Base-by-base conservation (phyloP, 2,888 invertebrate species). In the Oeneis ivallda region DNA sequence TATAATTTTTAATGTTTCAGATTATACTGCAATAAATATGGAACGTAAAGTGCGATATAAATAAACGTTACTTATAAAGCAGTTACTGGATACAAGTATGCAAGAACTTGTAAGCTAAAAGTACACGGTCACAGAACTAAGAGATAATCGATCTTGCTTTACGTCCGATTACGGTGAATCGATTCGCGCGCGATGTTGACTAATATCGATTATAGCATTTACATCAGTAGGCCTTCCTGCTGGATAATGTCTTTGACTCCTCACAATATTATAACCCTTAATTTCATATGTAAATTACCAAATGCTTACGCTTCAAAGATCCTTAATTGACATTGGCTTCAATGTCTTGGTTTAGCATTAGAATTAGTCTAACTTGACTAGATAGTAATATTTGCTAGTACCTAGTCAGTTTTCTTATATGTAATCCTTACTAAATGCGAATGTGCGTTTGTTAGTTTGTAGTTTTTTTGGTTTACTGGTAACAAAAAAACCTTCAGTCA, bases 131-230 rank as follows among this genome's bases (percentile, higher is more conserved):
- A 74, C 75, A 76, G 77, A 77, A 72, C 74, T 81, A 79, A 82
- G 79, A 82, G 82, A 79, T 86, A 87, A 86, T 87, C 84, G 85
- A 79, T 79, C 82, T 80, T 81, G 79, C 82, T 78, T 75, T 79
- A 79, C 81, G 79, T 83, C 76, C 80, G 82, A 81, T 82, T 87
- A 87, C 85, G 75, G 53, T 53, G 85, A 88, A 86, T 82, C 85
- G 85, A 85, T 84, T 82, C 81, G 65, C 79, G 78, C 78, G 79
- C 79, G 81, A 84, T 79, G 80, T 81, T 76, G 79, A 82, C 83
- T 82, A 84, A 87, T 83, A 86, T 83, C 84, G 85, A 86, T 87
- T 84, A 87, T 83, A 84, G 83, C 82, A 83, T 85, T 85, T 83
- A 84, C 82, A 80, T 81, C 81, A 78, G 79, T 78, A 79, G 72